Conservation (phyloP, 2,888 invertebrate genomes). For the Macrosiphum euphorbiae region DNA sequence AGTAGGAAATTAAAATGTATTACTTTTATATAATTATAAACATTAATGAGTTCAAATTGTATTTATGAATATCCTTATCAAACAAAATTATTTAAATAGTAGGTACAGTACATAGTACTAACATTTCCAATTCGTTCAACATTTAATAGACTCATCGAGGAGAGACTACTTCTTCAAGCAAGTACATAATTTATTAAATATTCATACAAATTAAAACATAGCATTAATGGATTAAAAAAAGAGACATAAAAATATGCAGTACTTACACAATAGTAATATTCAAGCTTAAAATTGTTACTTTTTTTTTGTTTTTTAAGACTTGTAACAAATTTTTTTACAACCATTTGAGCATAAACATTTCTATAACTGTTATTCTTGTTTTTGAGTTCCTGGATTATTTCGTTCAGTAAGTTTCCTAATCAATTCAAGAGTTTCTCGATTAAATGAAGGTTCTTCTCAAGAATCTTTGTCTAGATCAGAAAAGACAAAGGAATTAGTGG, state of each 20-base stretch:
- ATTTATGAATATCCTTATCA: neutral
- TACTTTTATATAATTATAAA: neutral
- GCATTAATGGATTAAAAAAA: neutral
- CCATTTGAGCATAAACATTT: neutral
- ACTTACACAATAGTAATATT: neutral
- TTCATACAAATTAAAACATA: neutral
- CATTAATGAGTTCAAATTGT: neutral
- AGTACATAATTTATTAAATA: neutral
- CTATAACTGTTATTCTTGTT: neutral
- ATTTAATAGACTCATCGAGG: neutral
- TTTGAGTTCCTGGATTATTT: neutral
- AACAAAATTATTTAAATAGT: neutral
- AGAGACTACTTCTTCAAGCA: neutral
- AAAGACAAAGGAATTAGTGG: too few relatives aligned
- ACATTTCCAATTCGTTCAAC: neutral
- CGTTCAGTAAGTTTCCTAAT: too few relatives aligned
- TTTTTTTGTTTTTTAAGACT: neutral
- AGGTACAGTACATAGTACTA: neutral
- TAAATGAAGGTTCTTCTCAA: too few relatives aligned
- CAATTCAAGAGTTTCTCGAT: too few relatives aligned
- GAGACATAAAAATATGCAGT: neutral
- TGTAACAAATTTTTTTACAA: neutral
- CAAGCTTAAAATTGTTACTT: neutral
- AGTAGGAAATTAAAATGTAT: neutral
- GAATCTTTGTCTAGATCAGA: too few relatives aligned